These are phyloP conservation scores for Triops longicaudatus DNA, from an alignment of 1,140 invertebrate genomes.

Conservation along the genomic window DNA sequence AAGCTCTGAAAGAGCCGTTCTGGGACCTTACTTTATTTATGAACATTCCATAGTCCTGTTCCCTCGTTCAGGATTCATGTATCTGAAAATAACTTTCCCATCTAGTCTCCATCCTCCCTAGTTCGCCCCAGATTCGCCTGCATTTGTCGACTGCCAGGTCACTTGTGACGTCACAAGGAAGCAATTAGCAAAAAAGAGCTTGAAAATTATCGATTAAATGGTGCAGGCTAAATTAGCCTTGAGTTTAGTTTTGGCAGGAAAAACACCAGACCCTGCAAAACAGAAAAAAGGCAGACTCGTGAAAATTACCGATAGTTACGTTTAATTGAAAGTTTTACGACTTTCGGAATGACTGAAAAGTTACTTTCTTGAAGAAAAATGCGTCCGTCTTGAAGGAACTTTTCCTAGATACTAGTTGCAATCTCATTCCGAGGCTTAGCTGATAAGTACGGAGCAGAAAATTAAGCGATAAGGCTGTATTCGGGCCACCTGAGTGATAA, in stretches of 20 bases:
- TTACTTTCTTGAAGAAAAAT: background rate
- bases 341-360: no score
- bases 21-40: background rate
- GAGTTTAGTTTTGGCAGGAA: background rate
- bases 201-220: no score
- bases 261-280: no score
- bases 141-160: background rate
- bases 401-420: background rate
- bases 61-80: conserved; percentile 26
- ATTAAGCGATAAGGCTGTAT: background rate
- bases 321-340: no score
- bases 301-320: no score
- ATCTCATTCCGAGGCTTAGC: background rate
- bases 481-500: background rate
- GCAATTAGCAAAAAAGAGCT: no score
- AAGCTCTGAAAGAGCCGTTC: no score
- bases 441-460: background rate
- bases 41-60: background rate
- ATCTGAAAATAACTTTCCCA: conserved; percentile 20
- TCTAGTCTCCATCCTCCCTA: background rate
- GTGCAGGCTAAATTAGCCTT: conserved; percentile 7
- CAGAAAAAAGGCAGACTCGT: no score
- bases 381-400: background rate
- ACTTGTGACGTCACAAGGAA: no score
- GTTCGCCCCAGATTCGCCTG: background rate